Conservation (phyloP, 2,888 invertebrate genomes). For the Chloroclysta siterata region DNA sequence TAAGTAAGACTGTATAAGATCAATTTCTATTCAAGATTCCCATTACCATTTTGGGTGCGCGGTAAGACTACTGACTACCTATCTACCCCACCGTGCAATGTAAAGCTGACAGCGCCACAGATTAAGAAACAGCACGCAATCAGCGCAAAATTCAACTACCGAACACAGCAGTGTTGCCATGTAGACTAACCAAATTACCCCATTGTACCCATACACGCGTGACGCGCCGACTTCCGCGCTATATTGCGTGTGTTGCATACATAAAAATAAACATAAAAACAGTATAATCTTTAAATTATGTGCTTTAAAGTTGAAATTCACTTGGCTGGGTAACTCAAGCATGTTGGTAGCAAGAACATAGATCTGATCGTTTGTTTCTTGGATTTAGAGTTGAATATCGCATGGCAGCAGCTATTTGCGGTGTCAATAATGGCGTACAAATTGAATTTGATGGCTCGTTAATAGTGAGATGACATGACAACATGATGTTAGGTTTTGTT, state of each 20-base stretch:
- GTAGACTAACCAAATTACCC: conserved; percentile 40
- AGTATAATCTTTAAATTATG: conserved; percentile 1
- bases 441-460: conserved; percentile 36
- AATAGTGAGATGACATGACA: conserved; percentile 25
- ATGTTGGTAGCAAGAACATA: neutral
- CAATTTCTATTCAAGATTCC: no score
- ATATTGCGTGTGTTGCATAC: conserved; percentile 43
- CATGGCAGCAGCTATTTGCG: conserved; percentile 28
- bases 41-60: no score
- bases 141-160: conserved; percentile 9
- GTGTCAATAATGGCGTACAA: conserved; percentile 25
- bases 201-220: conserved; percentile 42
- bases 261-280: conserved; percentile 20
- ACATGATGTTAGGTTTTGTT: conserved; percentile 15
- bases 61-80: no score
- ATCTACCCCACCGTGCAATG: no score
- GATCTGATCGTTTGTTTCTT: neutral
- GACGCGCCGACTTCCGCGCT: conserved; percentile 54
- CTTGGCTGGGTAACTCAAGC: neutral
- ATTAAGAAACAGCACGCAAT: no score
- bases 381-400: conserved; percentile 4
- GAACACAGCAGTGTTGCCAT: conserved; percentile 30
- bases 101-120: no score
- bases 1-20: no score
- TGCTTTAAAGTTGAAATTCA: conserved; percentile 18